phyloP scores from a whole-genome alignment of 2,888 invertebrate genomes.

The Dermolepida albohirtum region DNA sequence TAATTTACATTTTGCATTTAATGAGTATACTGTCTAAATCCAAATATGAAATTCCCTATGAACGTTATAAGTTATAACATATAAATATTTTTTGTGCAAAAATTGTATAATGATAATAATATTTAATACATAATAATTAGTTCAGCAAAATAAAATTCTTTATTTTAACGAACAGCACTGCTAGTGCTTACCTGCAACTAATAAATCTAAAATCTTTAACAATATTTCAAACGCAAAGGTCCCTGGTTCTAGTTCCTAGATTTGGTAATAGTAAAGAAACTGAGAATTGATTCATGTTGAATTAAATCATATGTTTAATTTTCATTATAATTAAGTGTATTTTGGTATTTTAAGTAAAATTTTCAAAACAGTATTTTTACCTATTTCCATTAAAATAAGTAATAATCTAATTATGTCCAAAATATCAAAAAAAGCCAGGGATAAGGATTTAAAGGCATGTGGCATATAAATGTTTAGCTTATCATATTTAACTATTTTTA shows the following conservation, averaged over 20 bases:
- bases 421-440: conserved; percentile 54
- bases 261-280: neutral
- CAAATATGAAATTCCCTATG: conserved; percentile 17
- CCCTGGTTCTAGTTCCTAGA: neutral
- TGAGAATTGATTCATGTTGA: conserved; percentile 2
- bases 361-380: conserved; percentile 12
- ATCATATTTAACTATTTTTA: conserved; percentile 12
- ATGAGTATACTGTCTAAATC: neutral
- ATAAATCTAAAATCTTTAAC: no score
- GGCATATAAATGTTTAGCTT: conserved; percentile 1
- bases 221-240: no score
- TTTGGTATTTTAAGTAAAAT: conserved; percentile 1
- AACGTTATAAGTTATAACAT: neutral
- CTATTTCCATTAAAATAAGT: conserved; percentile 26
- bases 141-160: no score
- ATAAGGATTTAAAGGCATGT: conserved; percentile 54
- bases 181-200: no score
- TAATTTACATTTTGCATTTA: neutral
- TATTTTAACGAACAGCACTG: no score
- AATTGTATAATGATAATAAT: neutral
- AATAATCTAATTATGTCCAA: conserved; percentile 54
- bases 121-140: no score
- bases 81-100: conserved; percentile 5
- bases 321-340: conserved; percentile 1
- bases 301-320: conserved; percentile 5